Evolutionary conservation across 2,888 invertebrate species (phyloP).

Genomic region (Julus scanicus): DNA sequence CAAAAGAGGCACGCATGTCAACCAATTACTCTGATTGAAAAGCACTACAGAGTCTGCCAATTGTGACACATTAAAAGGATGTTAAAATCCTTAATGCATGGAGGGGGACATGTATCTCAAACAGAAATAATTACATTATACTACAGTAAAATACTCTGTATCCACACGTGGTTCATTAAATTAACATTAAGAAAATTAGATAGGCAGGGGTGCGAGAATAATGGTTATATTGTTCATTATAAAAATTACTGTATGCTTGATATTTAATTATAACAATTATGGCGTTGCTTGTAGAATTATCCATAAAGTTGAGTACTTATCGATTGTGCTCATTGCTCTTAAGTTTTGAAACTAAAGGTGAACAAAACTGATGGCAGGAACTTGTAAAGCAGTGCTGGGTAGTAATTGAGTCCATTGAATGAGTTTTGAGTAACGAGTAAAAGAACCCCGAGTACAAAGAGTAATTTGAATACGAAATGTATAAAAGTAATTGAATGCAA

Average conservation of each 20-base stretch:
- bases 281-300: not conserved
- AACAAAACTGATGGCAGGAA: not conserved
- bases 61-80: not conserved
- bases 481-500: too few species aligned
- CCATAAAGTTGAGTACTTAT: not conserved
- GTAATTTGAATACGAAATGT: too few species aligned
- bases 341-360: not conserved
- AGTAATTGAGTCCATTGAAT: too few species aligned
- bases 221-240: not conserved
- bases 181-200: slow-evolving; percentile 17
- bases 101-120: not conserved
- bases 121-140: not conserved
- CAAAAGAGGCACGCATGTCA: not conserved
- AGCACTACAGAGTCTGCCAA: not conserved
- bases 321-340: not conserved
- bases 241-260: not conserved
- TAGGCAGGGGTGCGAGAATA: not conserved
- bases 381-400: not conserved
- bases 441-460: too few species aligned
- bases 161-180: slow-evolving; percentile 27
- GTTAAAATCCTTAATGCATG: not conserved
- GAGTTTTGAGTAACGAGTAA: too few species aligned
- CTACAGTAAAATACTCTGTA: not conserved
- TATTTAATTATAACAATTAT: not conserved
- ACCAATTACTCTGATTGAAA: not conserved